Percentiles rank a stretch among this genome's conserved stretches.
phyloP scores from a whole-genome alignment of 2,797 vertebrate genomes.

The Clarias fuscus region DNA sequence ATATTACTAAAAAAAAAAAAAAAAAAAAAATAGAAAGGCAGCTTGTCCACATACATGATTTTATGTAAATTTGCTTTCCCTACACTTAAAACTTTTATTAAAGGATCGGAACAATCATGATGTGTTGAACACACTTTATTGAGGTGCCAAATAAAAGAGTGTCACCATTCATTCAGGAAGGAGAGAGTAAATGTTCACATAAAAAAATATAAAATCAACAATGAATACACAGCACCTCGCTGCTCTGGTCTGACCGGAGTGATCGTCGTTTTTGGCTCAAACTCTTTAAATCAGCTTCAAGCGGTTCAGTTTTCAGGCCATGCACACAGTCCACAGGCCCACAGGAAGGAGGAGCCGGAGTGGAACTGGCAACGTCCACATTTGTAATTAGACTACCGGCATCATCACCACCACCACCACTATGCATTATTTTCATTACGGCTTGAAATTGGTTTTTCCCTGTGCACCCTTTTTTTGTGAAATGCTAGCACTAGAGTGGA shows the following conservation, averaged over 20 bases:
- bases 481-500: slow-evolving; percentile 9
- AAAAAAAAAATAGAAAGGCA: too few relatives aligned
- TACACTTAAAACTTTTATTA: neutral
- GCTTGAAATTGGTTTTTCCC: slow-evolving; percentile 51
- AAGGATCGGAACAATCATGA: neutral
- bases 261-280: slow-evolving; percentile 49
- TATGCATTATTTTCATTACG: slow-evolving; percentile 49
- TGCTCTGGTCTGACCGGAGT: slow-evolving; percentile 45
- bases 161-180: slow-evolving; percentile 70
- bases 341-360: slow-evolving; percentile 65
- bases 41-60: neutral
- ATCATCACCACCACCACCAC: slow-evolving; percentile 29
- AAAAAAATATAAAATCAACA: slow-evolving; percentile 82
- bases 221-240: slow-evolving; percentile 61
- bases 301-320: slow-evolving; percentile 64
- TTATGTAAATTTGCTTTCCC: neutral
- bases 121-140: slow-evolving; percentile 78
- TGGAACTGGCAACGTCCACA: slow-evolving; percentile 72
- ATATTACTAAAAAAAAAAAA: neutral
- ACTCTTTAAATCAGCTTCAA: slow-evolving; percentile 55
- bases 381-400: slow-evolving; percentile 70
- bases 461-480: neutral
- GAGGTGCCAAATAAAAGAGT: slow-evolving; percentile 77
- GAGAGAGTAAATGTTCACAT: slow-evolving; percentile 76
- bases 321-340: slow-evolving; percentile 71